A percentile compares a stretch with the other conserved stretches of the same genome.
Evolutionary conservation across 2,113 vertebrate species (phyloP).

Genomic region (Lutjanus erythropterus): DNA sequence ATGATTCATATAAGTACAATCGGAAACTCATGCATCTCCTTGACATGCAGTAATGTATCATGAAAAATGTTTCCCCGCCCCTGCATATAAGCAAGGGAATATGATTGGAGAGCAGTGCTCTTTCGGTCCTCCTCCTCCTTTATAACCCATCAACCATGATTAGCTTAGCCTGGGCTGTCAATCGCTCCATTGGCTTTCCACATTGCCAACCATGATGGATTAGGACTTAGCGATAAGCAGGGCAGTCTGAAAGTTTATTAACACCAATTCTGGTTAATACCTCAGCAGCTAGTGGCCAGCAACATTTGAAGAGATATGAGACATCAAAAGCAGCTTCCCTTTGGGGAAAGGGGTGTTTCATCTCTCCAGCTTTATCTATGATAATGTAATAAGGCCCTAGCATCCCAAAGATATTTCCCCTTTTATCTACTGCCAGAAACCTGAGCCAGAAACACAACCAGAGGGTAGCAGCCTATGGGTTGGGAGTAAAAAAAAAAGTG

Average conservation of each 20-base stretch:
- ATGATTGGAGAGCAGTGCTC: conserved; percentile 23
- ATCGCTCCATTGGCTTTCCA: conserved; percentile 45
- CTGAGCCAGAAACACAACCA: conserved; percentile 64
- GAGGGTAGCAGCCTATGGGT: conserved; percentile 56
- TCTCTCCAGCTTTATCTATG: conserved; percentile 68
- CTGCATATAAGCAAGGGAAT: conserved; percentile 24
- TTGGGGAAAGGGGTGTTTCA: conserved; percentile 56
- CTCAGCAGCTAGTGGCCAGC: conserved; percentile 45
- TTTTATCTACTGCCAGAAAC: conserved; percentile 72
- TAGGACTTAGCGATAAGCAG: conserved; percentile 63
- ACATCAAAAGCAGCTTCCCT: conserved; percentile 69
- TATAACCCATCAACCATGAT: conserved; percentile 49
- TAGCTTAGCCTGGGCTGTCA: conserved; percentile 53
- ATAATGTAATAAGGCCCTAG: conserved; percentile 63
- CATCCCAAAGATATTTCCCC: conserved; percentile 67
- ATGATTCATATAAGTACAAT: not conserved
- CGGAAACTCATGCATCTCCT: not conserved
- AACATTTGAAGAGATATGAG: conserved; percentile 61
- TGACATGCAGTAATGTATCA: conserved; percentile 28
- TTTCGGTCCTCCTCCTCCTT: conserved; percentile 18
- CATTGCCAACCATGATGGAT: conserved; percentile 56
- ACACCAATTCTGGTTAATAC: conserved; percentile 60
- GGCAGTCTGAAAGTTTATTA: conserved; percentile 66
- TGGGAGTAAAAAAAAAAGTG: conserved; percentile 55
- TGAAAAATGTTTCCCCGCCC: conserved; percentile 29